Evolutionary conservation across 2,888 invertebrate genomes (phyloP).

Genomic region (Aphrophora alni): DNA sequence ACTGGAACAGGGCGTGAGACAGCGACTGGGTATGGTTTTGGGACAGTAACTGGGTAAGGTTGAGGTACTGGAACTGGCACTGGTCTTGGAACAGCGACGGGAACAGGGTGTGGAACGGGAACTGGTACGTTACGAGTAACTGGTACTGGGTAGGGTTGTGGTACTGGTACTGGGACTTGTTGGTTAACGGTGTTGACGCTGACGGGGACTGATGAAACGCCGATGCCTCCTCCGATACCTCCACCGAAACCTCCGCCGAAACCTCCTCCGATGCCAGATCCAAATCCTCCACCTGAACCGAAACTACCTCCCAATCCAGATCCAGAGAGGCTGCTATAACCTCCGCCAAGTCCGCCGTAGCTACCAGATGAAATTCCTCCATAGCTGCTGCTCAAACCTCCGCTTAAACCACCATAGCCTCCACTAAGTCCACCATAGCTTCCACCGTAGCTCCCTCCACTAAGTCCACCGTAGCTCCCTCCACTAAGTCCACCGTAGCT

Average conservation of each 20-base stretch:
- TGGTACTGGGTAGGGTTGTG: slow-evolving; percentile 39
- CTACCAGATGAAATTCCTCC: neutral
- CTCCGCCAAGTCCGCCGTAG: slow-evolving; percentile 23
- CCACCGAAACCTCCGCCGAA: neutral
- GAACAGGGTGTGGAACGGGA: slow-evolving; percentile 40
- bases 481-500: slow-evolving; percentile 4
- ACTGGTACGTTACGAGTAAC: slow-evolving; percentile 39
- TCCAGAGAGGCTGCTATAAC: slow-evolving; percentile 14
- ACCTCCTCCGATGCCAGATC: slow-evolving; percentile 20
- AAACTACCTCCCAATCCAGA: slow-evolving; percentile 10
- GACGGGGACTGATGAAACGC: slow-evolving; percentile 17
- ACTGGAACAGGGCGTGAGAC: slow-evolving; percentile 39
- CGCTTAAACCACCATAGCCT: neutral
- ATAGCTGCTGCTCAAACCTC: slow-evolving; percentile 16
- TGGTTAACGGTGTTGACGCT: slow-evolving; percentile 36
- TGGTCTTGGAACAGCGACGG: slow-evolving; percentile 38
- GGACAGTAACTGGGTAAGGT: slow-evolving; percentile 38
- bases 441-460: slow-evolving; percentile 22
- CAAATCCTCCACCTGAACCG: slow-evolving; percentile 23
- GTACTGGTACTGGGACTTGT: slow-evolving; percentile 42
- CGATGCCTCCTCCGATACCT: slow-evolving; percentile 15
- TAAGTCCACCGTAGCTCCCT: slow-evolving; percentile 16
- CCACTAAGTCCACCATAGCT: slow-evolving; percentile 6
- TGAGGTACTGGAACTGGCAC: slow-evolving; percentile 37
- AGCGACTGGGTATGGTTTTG: slow-evolving; percentile 35